Evolutionary conservation across 2,797 vertebrate species (phyloP).

Genomic region (Arctocebus calabarensis): DNA sequence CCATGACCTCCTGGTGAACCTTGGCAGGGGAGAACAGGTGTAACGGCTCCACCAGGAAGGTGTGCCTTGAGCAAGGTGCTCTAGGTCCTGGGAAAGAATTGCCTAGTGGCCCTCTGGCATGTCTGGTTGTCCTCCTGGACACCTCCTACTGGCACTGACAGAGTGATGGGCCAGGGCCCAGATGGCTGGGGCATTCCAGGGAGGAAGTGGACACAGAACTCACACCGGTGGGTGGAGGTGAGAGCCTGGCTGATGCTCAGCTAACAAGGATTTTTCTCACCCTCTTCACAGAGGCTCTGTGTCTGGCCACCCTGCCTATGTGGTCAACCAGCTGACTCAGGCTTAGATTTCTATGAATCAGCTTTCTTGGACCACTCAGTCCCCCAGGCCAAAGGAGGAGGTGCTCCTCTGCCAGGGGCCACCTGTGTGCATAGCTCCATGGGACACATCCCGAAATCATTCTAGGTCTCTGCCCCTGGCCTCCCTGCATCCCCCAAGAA

Average conservation of each 20-base stretch:
- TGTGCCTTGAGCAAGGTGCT: not conserved
- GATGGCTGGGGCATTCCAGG: not conserved
- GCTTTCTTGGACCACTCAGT: not conserved
- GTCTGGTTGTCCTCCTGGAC: not conserved
- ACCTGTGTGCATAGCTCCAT: not conserved
- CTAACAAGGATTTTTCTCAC: conserved; percentile 40
- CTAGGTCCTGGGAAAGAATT: not conserved
- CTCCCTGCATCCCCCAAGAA: not conserved
- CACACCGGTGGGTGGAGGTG: not conserved
- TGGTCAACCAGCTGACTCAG: not conserved
- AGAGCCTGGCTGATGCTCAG: not conserved
- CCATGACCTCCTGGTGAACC: not conserved
- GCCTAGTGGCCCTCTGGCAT: not conserved
- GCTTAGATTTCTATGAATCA: not conserved
- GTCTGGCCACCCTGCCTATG: not conserved
- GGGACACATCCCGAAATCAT: not conserved
- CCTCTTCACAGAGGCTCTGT: not conserved
- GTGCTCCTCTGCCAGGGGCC: no score
- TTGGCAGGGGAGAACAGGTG: not conserved
- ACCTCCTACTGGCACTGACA: not conserved
- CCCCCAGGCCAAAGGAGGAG: not conserved
- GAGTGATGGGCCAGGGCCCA: not conserved
- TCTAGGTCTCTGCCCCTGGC: not conserved
- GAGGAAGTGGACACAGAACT: conserved; percentile 44
- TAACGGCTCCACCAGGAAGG: not conserved